Evolutionary conservation across 1,140 invertebrate genomes (phyloP).

Genomic region (Saccostrea glomerata): DNA sequence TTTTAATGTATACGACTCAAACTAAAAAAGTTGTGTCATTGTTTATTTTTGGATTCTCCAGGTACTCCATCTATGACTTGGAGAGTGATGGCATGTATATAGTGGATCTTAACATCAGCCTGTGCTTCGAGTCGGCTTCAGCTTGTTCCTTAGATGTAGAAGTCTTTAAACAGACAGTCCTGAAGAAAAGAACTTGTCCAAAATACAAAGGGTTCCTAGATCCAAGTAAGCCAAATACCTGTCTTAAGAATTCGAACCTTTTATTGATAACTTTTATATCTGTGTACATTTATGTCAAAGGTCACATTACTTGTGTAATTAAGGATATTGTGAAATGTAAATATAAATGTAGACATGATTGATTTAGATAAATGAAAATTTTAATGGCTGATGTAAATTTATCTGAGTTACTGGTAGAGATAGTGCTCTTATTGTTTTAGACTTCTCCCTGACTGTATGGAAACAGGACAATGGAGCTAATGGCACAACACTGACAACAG

Average conservation of each 20-base stretch:
- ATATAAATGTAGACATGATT: too few species aligned
- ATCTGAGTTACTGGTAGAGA: too few species aligned
- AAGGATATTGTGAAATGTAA: too few species aligned
- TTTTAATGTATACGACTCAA: too few species aligned
- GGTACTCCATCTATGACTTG: slow-evolving; percentile 19
- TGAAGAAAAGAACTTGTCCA: slow-evolving; percentile 16
- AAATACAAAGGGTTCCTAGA: slow-evolving; percentile 30
- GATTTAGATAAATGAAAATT: too few species aligned
- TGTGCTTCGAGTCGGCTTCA: slow-evolving; percentile 26
- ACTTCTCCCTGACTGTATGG: slow-evolving; percentile 18
- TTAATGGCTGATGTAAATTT: too few species aligned
- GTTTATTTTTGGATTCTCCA: background rate
- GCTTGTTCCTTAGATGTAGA: slow-evolving; percentile 1
- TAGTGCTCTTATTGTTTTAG: background rate
- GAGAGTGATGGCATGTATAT: background rate
- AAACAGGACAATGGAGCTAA: slow-evolving; percentile 17
- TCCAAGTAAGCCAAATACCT: background rate
- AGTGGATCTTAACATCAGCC: slow-evolving; percentile 39
- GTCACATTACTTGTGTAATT: too few species aligned
- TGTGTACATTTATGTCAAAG: too few species aligned
- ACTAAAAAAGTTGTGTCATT: background rate
- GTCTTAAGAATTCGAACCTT: background rate
- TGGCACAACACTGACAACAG: slow-evolving; percentile 11
- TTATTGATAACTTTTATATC: too few species aligned
- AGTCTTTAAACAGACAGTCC: background rate